phyloP scores from a whole-genome alignment of 2,888 invertebrate genomes.

The Prosopocoilus inquinatus region DNA sequence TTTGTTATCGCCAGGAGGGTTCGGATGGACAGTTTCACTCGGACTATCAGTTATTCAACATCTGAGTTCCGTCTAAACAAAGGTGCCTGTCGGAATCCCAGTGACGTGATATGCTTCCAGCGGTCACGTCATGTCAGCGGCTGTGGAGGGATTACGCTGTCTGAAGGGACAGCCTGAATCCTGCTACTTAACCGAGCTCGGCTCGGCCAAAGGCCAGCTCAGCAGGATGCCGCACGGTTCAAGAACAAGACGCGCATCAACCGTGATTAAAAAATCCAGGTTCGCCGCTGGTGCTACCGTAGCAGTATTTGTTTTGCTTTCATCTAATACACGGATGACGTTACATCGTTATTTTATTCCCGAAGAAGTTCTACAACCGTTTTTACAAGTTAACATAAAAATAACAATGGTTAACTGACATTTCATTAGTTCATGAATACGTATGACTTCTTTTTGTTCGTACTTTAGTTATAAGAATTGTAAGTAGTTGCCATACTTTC shows the following conservation, averaged over 20 bases:
- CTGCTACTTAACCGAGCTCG: constrained; percentile 34
- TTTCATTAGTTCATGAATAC: no score
- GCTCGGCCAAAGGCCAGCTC: constrained; percentile 24
- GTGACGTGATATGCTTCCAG: constrained; percentile 43
- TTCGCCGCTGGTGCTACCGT: constrained; percentile 3
- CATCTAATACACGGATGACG: no score
- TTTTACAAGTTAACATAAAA: no score
- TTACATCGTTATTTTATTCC: no score
- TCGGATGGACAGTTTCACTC: constrained; percentile 18
- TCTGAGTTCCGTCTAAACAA: constrained; percentile 36
- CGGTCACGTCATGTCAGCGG: constrained; percentile 44
- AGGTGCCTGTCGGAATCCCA: constrained; percentile 44
- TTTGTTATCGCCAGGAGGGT: constrained; percentile 18
- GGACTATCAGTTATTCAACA: constrained; percentile 23
- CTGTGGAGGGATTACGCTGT: constrained; percentile 44
- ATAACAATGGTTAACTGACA: no score
- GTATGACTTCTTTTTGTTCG: no score
- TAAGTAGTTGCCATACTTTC: no score
- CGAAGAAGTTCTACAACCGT: no score
- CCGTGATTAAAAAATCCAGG: constrained; percentile 20
- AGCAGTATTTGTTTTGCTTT: no score
- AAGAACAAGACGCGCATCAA: constrained; percentile 15
- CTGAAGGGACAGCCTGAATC: constrained; percentile 37
- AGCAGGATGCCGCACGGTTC: constrained; percentile 19
- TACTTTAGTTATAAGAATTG: no score